Evolutionary conservation across 2,888 invertebrate species (phyloP), one percentile per base, ranked within the genome.

Genomic region (Melanostoma mellinum): DNA sequence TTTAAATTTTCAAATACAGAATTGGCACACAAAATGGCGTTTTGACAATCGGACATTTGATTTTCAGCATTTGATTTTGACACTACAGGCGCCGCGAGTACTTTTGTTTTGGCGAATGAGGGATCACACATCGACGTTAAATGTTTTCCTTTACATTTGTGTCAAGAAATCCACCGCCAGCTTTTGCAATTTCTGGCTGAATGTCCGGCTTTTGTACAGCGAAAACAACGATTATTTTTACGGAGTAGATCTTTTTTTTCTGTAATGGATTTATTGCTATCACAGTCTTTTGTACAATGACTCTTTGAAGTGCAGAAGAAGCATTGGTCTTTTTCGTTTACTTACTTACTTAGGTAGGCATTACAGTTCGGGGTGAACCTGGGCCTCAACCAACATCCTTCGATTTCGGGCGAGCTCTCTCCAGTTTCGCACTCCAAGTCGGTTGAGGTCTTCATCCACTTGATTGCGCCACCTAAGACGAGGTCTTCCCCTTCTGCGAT

Each of bases 171-270:
- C 46, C 46, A 46, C 46, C 20, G 20, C 20, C 1, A 20, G 30
- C 30, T 48, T 48, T 48, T 48, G 10, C 48, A 30, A 30, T 48
- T 48, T 48, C 30, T 30, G 20, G 30, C 30, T 48, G 20, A 30
- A 30, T 30, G 48, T 48, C 30, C 4, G 6, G 10, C 3, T 48
- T 48, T 48, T 48, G 36, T 48, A 48, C 30, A 48, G 30, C 48
- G 48, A 48, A 48, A 48, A 48, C 30, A 48, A 48, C 48, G 48
- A 30, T 30, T 48, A 5, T 20, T 48, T 48, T 48, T 48, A 30
- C 30, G 30, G 3, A 48, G 30, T 8, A 48, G 30, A 30, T 48
- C 48, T 48, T 48, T 48, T 50, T 48, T 48, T 30, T 48, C 48
- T 48, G 48, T 30, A 48, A 48, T 48, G 30, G 48, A 48, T 48